Percentiles rank a stretch among this genome's conserved stretches.
These are phyloP conservation scores for Rotaria socialis DNA, from an alignment of 2,888 invertebrate genomes.

Conservation along the genomic window DNA sequence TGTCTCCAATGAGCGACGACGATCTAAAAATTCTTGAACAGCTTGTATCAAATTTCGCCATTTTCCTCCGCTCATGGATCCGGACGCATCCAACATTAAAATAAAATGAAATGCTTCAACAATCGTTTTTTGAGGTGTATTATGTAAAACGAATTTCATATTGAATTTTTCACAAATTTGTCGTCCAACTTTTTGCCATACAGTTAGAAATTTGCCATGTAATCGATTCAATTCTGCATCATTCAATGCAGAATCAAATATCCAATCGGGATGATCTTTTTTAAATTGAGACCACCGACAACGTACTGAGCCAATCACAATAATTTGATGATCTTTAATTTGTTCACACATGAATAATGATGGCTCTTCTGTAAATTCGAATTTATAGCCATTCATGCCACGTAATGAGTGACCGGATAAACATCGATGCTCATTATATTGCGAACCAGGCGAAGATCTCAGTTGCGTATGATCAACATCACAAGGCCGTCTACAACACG, in stretches of 20 bases:
- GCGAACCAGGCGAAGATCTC: too few species aligned
- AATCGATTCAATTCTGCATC: not conserved
- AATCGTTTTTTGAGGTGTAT: not conserved
- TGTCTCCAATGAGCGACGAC: not conserved
- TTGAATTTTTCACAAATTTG: not conserved
- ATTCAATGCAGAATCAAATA: conserved; percentile 4
- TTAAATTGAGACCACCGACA: not conserved
- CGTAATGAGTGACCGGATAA: not conserved
- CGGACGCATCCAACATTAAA: not conserved
- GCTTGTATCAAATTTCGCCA: not conserved
- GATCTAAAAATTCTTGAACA: not conserved
- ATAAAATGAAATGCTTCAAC: not conserved
- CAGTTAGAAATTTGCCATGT: not conserved
- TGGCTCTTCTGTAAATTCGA: not conserved
- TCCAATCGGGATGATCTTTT: not conserved
- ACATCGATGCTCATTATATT: conserved; percentile 6
- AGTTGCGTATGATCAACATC: too few species aligned
- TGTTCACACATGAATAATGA: conserved; percentile 18
- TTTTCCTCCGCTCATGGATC: not conserved
- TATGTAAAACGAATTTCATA: not conserved
- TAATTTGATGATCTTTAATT: not conserved
- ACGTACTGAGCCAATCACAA: not conserved
- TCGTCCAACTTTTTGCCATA: not conserved
- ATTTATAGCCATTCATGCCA: conserved; percentile 25
- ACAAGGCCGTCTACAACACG: too few species aligned